These are phyloP conservation scores for Drosophila anomalata DNA, from an alignment of 2,888 invertebrate genomes.

Conservation along the genomic window DNA sequence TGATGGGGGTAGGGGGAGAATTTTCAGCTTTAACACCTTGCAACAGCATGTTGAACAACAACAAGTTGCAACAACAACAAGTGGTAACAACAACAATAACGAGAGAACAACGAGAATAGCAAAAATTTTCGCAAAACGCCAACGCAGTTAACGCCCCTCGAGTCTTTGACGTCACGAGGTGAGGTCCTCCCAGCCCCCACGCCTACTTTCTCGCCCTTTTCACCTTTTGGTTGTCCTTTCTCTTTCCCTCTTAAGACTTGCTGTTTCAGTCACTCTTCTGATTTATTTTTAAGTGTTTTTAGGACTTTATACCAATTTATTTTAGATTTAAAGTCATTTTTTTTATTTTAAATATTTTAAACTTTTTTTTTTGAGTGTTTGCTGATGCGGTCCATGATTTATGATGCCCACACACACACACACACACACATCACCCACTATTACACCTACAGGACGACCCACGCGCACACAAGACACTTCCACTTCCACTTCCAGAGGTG, in stretches of 20 bases:
- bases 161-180: constrained; percentile 62
- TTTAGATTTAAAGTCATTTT: not conserved
- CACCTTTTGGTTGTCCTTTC: not conserved
- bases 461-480: not conserved
- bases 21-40: constrained; percentile 23
- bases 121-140: constrained; percentile 35
- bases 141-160: constrained; percentile 48
- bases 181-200: not conserved
- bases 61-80: not conserved
- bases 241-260: not conserved
- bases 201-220: not conserved
- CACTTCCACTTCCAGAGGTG: not conserved
- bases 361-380: not conserved
- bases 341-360: not conserved
- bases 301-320: not conserved
- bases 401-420: constrained; percentile 46
- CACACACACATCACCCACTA: not conserved
- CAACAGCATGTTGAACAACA: not conserved
- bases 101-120: constrained; percentile 6
- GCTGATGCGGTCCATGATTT: constrained; percentile 51
- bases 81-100: not conserved
- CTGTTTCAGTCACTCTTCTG: not conserved
- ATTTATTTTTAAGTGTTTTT: not conserved
- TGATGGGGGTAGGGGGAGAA: not conserved
- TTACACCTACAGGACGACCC: not conserved